Base-by-base conservation (phyloP, 2,113 vertebrate genomes). In the Phalacrocorax pelagicus region DNA sequence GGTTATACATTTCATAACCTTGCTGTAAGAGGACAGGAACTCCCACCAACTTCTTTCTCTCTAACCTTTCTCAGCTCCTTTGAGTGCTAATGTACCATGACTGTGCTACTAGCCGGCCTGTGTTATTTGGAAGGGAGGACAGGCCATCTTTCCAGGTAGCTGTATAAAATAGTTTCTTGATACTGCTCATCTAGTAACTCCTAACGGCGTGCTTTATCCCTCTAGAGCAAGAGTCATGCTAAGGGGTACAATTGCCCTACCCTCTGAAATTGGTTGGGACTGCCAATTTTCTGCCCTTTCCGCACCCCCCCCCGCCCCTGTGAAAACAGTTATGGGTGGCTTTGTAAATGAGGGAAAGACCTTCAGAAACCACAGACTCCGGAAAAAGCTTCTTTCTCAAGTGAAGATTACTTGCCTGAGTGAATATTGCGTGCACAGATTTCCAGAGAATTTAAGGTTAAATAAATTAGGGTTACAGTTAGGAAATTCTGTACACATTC, bases 1-100 rank as follows among this genome's bases (percentile, higher is more conserved):
- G 78, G 70, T 96, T 96, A 87, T 38, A 66, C 30, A 82, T 97
- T 96, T 94, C 89, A 89, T 94, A 96, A 96, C 77, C 77, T 69
- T 58, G 52, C 70, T 42, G 47, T 49, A 71, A 81, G 74, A 90
- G 90, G 90, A 83, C 71, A 15, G 19, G 81, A 92, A 95, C 88
- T 96, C 81, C 36, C 17, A 51, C 66, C 79, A 90, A 11, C 92
- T 96, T 80, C 71, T 94, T 89, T 83, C 69, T 92, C 92, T 65
- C 72, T 88, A 80, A 86, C 63, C 91, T 94, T 93, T 95, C 86
- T 93, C 83, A 55, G 66, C 66, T 90, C 77, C 81, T 95, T 86
- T 90, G 81, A 83, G 38, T 58, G 79, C 63, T 62, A 83, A 74
- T 80, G 90, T 88, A 82, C 93, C 63, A 62, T 83, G 80, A 92